A percentile compares a stretch with the other conserved stretches of the same genome.
These are phyloP conservation scores for Xylota sylvarum DNA, from an alignment of 2,888 invertebrate genomes.

Conservation along the genomic window DNA sequence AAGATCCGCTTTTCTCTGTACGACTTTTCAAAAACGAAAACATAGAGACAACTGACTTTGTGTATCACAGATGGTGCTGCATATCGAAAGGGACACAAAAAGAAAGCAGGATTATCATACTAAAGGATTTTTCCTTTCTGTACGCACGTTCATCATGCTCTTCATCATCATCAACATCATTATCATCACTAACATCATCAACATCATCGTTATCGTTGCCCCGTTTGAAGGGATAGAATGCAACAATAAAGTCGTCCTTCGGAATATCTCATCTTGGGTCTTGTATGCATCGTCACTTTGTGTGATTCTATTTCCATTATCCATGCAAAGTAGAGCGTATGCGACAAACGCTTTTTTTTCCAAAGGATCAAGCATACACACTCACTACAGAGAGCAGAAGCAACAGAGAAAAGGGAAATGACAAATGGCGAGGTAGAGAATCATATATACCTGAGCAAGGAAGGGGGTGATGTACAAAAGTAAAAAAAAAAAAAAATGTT, in stretches of 20 bases:
- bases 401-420: constrained; percentile 1
- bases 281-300: constrained; percentile 57
- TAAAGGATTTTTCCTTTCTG: constrained; percentile 26
- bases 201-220: background rate
- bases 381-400: background rate
- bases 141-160: constrained; percentile 49
- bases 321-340: constrained; percentile 71
- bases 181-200: background rate
- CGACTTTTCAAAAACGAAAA: constrained; percentile 1
- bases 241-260: constrained; percentile 70
- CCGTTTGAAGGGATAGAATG: constrained; percentile 25
- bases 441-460: constrained; percentile 21
- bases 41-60: constrained; percentile 40
- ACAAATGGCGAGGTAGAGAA: background rate
- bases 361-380: constrained; percentile 37
- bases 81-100: constrained; percentile 35
- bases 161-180: constrained; percentile 1
- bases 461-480: background rate
- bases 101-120: constrained; percentile 37
- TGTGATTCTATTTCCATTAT: constrained; percentile 62
- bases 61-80: constrained; percentile 20
- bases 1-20: background rate
- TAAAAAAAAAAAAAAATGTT: constrained; percentile 40
- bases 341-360: constrained; percentile 41
- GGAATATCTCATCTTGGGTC: constrained; percentile 50